Conservation (phyloP, 2,113 vertebrate genomes). For the Scomber japonicus region DNA sequence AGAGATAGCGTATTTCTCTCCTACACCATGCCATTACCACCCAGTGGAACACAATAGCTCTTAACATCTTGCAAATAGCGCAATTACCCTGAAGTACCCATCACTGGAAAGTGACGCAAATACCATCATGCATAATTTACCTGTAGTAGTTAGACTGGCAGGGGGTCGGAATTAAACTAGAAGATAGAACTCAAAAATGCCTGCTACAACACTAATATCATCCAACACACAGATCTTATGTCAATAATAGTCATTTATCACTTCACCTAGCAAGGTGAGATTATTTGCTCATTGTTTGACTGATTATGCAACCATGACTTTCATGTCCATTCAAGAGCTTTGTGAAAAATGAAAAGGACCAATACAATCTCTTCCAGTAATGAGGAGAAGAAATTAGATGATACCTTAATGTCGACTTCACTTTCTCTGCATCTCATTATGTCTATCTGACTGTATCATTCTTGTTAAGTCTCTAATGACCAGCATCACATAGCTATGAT, state of each 20-base stretch:
- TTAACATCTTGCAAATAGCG: too few relatives aligned
- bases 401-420: background rate
- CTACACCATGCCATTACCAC: too few relatives aligned
- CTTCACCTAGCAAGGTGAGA: background rate
- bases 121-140: too few relatives aligned
- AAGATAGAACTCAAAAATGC: background rate
- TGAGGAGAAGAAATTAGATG: background rate
- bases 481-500: slow-evolving; percentile 19
- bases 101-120: too few relatives aligned
- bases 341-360: background rate
- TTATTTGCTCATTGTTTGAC: background rate
- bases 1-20: too few relatives aligned
- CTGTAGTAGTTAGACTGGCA: too few relatives aligned
- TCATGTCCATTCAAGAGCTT: background rate
- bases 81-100: too few relatives aligned
- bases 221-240: background rate
- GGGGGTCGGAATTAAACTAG: too few relatives aligned
- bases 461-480: slow-evolving; percentile 24
- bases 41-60: background rate
- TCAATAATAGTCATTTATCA: background rate
- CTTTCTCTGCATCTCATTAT: background rate
- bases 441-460: slow-evolving; percentile 1
- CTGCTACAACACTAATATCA: background rate
- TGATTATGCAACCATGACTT: background rate
- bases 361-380: background rate